Conservation (phyloP, 2,113 vertebrate genomes). For the Campylomormyrus numenius region DNA sequence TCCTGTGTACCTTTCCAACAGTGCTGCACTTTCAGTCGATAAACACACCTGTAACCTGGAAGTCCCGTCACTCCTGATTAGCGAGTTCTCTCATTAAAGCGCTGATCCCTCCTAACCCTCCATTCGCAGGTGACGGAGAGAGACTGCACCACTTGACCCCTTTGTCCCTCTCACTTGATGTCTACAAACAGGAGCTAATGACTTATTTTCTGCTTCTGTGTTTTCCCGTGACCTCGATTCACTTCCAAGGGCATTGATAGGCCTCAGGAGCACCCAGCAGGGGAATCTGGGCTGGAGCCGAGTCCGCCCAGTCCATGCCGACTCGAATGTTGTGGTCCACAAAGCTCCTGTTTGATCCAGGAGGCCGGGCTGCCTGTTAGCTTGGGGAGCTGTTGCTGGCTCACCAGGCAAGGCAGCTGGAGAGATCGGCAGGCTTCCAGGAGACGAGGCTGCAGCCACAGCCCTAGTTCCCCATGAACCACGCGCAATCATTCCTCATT, state of each 20-base stretch:
- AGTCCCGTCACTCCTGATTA: not conserved
- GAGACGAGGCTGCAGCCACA: not conserved
- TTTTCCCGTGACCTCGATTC: not conserved
- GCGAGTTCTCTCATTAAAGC: not conserved
- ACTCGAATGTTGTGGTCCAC: not conserved
- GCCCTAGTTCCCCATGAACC: not conserved
- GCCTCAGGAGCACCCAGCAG: not conserved
- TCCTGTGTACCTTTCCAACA: not conserved
- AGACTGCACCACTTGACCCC: not conserved
- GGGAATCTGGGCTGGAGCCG: not conserved
- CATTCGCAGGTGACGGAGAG: not conserved
- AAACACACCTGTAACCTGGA: not conserved
- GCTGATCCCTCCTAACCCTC: not conserved
- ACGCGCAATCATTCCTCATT: not conserved
- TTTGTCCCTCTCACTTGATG: not conserved
- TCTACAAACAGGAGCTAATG: conserved; percentile 6
- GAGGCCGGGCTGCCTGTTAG: not conserved
- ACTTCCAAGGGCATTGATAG: not conserved
- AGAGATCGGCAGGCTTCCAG: not conserved
- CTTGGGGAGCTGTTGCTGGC: not conserved
- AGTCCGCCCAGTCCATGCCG: not conserved
- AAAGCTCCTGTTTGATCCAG: not conserved
- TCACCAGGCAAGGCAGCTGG: not conserved
- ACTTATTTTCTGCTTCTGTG: not conserved
- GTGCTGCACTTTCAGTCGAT: not conserved